These are phyloP conservation scores for Acanthopagrus latus DNA, from an alignment of 2,797 vertebrate genomes.

Conservation along the genomic window DNA sequence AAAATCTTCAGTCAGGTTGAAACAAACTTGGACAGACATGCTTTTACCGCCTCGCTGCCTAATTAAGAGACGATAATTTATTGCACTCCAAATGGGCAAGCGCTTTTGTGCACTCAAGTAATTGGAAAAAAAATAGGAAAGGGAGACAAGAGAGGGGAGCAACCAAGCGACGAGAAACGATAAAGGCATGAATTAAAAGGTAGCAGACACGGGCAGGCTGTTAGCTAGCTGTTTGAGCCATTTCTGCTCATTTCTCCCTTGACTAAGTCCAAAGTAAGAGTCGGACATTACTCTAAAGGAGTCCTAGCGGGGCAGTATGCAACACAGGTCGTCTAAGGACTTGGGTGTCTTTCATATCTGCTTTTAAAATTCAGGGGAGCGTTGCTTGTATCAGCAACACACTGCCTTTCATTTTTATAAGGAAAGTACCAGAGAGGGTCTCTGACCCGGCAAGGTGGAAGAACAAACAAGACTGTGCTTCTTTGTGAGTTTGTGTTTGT, in stretches of 20 bases:
- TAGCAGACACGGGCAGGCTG: conserved; percentile 42
- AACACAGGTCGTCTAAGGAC: conserved; percentile 42
- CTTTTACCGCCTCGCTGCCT: conserved; percentile 72
- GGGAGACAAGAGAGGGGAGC: conserved; percentile 63
- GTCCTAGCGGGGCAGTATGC: conserved; percentile 5
- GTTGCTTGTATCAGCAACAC: conserved; percentile 39
- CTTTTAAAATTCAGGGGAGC: conserved; percentile 60
- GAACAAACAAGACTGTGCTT: conserved; percentile 38
- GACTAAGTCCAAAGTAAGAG: conserved; percentile 46
- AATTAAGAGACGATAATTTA: conserved; percentile 84
- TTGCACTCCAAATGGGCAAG: conserved; percentile 77
- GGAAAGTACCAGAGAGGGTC: conserved; percentile 31
- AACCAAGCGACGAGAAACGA: conserved; percentile 70
- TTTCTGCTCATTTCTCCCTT: conserved; percentile 58
- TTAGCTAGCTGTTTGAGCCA: conserved; percentile 53
- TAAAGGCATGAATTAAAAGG: conserved; percentile 77
- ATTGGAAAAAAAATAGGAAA: conserved; percentile 74
- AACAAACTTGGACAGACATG: conserved; percentile 80
- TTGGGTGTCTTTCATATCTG: conserved; percentile 35
- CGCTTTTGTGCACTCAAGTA: conserved; percentile 80
- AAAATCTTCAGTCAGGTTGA: conserved; percentile 79
- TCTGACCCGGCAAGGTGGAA: conserved; percentile 52
- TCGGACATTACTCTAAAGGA: conserved; percentile 25
- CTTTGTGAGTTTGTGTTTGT: conserved; percentile 14
- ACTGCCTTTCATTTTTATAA: conserved; percentile 47